Evolutionary conservation across 2,113 vertebrate species (phyloP).

Genomic region (Paedocypris sp.): DNA sequence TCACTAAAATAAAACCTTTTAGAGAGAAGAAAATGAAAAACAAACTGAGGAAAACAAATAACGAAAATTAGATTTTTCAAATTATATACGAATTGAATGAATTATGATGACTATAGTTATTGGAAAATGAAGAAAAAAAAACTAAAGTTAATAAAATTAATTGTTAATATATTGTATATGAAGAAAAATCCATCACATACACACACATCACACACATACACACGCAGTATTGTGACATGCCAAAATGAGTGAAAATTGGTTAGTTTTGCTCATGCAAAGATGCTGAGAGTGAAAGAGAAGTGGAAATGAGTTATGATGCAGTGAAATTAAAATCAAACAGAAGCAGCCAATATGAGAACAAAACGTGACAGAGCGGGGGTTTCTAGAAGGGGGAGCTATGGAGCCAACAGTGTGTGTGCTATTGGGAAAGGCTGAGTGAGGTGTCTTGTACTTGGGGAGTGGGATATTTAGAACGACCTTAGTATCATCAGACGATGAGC

Average conservation of each 20-base stretch:
- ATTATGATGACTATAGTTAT: no score
- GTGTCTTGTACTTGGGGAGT: constrained; percentile 9
- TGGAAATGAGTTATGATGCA: background rate
- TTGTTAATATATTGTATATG: constrained; percentile 1
- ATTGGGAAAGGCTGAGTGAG: constrained; percentile 35
- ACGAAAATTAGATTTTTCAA: no score
- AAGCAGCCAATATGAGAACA: constrained; percentile 27
- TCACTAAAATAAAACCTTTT: no score
- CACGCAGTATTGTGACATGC: constrained; percentile 44
- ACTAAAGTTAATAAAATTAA: background rate
- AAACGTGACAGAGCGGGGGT: constrained; percentile 16
- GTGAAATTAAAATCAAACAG: background rate
- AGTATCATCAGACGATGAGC: constrained; percentile 89
- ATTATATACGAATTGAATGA: no score
- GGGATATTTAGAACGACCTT: constrained; percentile 82
- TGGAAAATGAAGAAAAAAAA: background rate
- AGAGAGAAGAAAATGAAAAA: no score
- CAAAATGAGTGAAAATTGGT: constrained; percentile 38
- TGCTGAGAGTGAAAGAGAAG: constrained; percentile 13
- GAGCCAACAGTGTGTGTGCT: background rate
- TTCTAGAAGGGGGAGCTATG: background rate
- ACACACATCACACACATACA: constrained; percentile 1
- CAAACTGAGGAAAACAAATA: no score
- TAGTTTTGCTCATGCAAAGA: constrained; percentile 45
- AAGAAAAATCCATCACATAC: constrained; percentile 1